Percentiles rank a stretch among this genome's conserved stretches.
Conservation (phyloP, 2,888 invertebrate genomes). For the Sesia apiformis region DNA sequence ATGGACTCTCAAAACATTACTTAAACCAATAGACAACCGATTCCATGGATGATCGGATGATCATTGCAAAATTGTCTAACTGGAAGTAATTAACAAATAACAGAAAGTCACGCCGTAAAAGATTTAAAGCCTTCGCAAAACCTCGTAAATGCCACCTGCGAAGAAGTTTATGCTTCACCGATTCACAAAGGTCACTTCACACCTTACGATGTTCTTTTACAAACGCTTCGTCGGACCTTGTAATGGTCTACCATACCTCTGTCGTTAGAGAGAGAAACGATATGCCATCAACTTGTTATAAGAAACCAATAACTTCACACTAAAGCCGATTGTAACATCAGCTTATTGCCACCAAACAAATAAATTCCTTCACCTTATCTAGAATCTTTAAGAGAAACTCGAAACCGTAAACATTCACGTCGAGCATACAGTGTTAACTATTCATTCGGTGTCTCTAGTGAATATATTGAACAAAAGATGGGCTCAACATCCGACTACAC, state of each 20-base stretch:
- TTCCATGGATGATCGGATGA: too few species aligned
- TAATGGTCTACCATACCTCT: background rate
- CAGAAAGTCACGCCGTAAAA: background rate
- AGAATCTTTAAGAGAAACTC: slow-evolving; percentile 68
- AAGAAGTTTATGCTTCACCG: background rate
- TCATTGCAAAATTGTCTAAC: background rate
- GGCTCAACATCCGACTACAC: slow-evolving; percentile 67
- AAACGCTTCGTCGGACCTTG: background rate
- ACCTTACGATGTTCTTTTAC: background rate
- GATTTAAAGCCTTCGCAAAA: background rate
- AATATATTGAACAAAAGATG: slow-evolving; percentile 71
- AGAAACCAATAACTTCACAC: slow-evolving; percentile 47
- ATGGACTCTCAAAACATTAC: too few species aligned
- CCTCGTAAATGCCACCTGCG: background rate
- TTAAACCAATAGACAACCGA: too few species aligned
- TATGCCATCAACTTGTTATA: slow-evolving; percentile 28
- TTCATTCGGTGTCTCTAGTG: slow-evolving; percentile 62
- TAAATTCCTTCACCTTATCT: slow-evolving; percentile 66
- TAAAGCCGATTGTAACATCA: slow-evolving; percentile 60
- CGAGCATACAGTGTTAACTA: slow-evolving; percentile 65
- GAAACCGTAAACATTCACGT: slow-evolving; percentile 69
- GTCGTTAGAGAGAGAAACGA: slow-evolving; percentile 1
- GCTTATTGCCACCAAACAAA: slow-evolving; percentile 65
- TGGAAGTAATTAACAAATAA: background rate
- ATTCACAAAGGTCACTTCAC: background rate